These are phyloP conservation scores for Xiphophorus couchianus DNA, from an alignment of 2,113 vertebrate genomes.

Conservation along the genomic window DNA sequence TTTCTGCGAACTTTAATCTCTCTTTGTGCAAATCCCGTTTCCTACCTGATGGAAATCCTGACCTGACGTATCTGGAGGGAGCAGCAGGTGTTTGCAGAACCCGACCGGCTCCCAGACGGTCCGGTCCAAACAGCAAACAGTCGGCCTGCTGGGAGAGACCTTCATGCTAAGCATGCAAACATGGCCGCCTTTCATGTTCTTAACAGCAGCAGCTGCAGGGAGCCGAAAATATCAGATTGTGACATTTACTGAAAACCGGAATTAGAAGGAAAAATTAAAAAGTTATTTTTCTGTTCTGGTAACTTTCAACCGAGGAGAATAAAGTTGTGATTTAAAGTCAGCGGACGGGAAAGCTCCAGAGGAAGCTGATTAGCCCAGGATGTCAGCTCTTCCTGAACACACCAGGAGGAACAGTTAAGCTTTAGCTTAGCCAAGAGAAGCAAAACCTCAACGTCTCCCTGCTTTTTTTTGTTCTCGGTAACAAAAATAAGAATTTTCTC, in stretches of 20 bases:
- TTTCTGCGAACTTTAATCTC: background rate
- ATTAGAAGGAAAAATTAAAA: background rate
- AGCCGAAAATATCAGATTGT: constrained; percentile 1
- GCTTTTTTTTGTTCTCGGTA: no score
- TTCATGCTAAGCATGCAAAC: constrained; percentile 45
- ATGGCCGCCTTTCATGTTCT: background rate
- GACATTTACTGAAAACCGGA: constrained; percentile 11
- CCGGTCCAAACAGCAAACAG: constrained; percentile 57
- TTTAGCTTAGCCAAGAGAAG: constrained; percentile 62
- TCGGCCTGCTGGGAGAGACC: constrained; percentile 30
- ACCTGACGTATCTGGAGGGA: background rate
- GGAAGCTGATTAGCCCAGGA: constrained; percentile 50
- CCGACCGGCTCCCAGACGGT: constrained; percentile 30
- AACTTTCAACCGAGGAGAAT: constrained; percentile 24
- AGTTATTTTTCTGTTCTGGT: constrained; percentile 22
- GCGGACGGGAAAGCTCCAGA: constrained; percentile 29
- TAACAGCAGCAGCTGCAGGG: background rate
- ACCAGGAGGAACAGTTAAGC: constrained; percentile 47
- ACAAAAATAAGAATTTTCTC: no score
- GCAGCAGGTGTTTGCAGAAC: constrained; percentile 10
- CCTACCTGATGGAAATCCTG: background rate
- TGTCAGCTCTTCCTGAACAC: constrained; percentile 28
- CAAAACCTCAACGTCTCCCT: constrained; percentile 40
- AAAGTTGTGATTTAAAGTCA: constrained; percentile 34
- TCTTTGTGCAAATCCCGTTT: background rate